Conservation (phyloP, 1,140 invertebrate genomes). For the Aradophagus sp. region DNA sequence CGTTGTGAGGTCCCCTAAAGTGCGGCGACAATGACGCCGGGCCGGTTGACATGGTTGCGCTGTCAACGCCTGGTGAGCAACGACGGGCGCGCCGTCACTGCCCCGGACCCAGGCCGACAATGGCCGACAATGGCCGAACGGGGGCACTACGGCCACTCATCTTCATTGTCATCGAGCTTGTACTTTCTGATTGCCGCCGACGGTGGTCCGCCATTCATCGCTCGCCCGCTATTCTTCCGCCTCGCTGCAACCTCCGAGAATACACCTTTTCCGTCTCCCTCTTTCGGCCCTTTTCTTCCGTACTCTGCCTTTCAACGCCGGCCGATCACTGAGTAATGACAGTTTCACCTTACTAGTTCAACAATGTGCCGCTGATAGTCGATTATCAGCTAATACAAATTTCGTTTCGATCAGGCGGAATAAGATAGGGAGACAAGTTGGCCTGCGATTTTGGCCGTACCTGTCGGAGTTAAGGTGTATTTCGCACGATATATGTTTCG, state of each 20-base stretch:
- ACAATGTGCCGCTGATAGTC: too few species aligned
- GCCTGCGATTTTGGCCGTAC: too few species aligned
- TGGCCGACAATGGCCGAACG: constrained; percentile 41
- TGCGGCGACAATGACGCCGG: constrained; percentile 47
- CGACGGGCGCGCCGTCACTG: constrained; percentile 29
- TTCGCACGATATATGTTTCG: too few species aligned
- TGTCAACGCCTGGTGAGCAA: constrained; percentile 60
- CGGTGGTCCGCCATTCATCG: constrained; percentile 47
- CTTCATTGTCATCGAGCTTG: constrained; percentile 48
- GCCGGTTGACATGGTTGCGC: constrained; percentile 53
- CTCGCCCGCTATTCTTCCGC: constrained; percentile 38
- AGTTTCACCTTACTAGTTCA: too few species aligned
- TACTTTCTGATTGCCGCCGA: constrained; percentile 41
- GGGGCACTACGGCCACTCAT: constrained; percentile 46
- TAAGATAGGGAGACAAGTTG: too few species aligned
- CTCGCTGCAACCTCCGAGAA: constrained; percentile 10
- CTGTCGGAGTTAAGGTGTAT: too few species aligned
- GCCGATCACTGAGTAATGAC: too few species aligned
- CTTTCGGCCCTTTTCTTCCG: too few species aligned
- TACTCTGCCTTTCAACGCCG: too few species aligned
- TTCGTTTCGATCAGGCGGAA: too few species aligned
- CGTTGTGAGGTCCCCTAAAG: constrained; percentile 56
- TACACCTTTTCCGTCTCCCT: too few species aligned
- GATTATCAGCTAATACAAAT: too few species aligned
- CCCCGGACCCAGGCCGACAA: neutral